Base-by-base conservation (phyloP, 2,888 invertebrate species). In the Linhomoeus sp. region DNA sequence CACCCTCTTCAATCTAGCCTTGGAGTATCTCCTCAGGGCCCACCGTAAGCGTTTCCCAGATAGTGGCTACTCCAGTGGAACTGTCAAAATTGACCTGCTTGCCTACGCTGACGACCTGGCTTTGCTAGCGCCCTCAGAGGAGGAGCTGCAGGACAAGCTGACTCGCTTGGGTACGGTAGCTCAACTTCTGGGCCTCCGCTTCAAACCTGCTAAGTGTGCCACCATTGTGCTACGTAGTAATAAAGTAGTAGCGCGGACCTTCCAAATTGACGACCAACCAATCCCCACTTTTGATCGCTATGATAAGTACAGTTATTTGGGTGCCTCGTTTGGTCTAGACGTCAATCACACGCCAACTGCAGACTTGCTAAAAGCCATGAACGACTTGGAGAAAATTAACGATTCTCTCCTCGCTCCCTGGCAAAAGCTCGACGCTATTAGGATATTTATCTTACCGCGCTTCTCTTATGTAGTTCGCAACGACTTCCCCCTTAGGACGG, bases 61-160 rank as follows among this genome's bases (percentile, higher is more conserved):
- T 12, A 19, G 5, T 37, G 37, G 37, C 17, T 37, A 37, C 37
- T 12, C 17, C 5, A 5, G 17, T 5, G 37, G 19, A 7, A 12
- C 5, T 5, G 37, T n/a, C 7, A 5, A 17, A 5, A 7, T 37
- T 37, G 5, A n/a, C 12, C 12, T 47, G 14, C 29, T 49, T 3
- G 45, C 51, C 14, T 57, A 51, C 38, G 58, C 58, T 2, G 58
- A 57, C 45, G 57, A 58, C 49, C 25, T 54, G 9, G 48, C 46
- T 15, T 45, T 57, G 1, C 12, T 55, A 1, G 49, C 29, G 5
- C 12, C n/a, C 17, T 12, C 3, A 7, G 7, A 20, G 7, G 17
- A 38, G 9, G 19, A 38, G 38, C 38, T 38, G 38, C n/a, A 38
- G 20, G 7, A 38, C 5, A 38, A 12, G 19, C 38, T 38, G 5